Base-by-base conservation (phyloP, 2,888 invertebrate genomes). In the Empis livida region DNA sequence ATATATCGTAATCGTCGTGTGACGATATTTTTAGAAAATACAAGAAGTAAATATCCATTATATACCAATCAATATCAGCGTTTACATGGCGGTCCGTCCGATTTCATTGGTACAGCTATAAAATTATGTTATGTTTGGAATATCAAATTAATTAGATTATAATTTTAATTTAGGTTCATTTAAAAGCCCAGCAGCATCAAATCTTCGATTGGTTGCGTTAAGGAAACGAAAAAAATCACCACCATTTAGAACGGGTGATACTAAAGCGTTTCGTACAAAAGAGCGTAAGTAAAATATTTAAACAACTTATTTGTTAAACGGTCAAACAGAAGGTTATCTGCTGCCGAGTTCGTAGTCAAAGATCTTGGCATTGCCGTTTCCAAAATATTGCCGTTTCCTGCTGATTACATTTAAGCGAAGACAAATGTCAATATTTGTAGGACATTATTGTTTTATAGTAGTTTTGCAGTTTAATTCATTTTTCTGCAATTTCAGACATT, bases 1-100 rank as follows among this genome's bases (percentile, higher is more conserved):
- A 56, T 64, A 15, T 69, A 69, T 51, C 60, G 62, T 46, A 52
- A 57, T 8, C 57, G 62, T 9, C 57, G 68, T 4, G 59, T 63
- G 20, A 58, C 60, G 16, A 54, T 65, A 27, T 66, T 68, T 49
- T 60, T 63, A 49, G 56, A 58, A 37, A 57, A 64, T 48, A 59
- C 59, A 13, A 58, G 65, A 45, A 67, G 65, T 2, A 55, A 54
- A 39, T 61, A 61, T 2, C 57, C 64, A 13, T 48, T 68, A 6
- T 62, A 58, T 56, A 56, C 63, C 4, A 67, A 63, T 48, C 61
- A 63, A 44, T 49, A 65, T 43, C 54, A 59, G 10, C 48, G 53
- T 6, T 53, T 60, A 6, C 57, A 64, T 43, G 63, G 59, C 10
- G 50, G 60, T 5, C 64, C 69, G 6, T 59, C 61, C 1, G 66